Evolutionary conservation across 2,888 invertebrate species (phyloP).

Genomic region (Netelia fuscicornis): DNA sequence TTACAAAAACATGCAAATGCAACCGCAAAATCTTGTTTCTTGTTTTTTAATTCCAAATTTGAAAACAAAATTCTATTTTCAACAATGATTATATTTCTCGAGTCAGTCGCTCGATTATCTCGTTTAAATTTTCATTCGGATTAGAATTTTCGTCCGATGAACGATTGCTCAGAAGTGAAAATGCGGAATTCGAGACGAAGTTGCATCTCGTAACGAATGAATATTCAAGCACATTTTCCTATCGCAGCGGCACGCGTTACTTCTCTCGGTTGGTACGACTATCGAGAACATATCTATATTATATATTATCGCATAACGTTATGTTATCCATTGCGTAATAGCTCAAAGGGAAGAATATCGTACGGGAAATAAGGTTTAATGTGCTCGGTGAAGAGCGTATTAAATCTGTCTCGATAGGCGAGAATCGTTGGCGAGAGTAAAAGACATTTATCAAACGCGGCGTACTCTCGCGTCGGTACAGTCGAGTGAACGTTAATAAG

Average conservation of each 20-base stretch:
- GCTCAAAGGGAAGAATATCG: constrained; percentile 25
- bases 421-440: not conserved
- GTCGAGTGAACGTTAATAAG: not conserved
- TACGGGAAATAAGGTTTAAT: constrained; percentile 9
- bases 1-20: too few species aligned
- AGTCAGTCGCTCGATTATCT: not conserved
- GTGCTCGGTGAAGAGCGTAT: not conserved
- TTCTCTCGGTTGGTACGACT: not conserved
- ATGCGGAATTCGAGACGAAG: not conserved
- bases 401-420: not conserved
- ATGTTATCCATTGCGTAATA: constrained; percentile 42
- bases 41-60: too few species aligned
- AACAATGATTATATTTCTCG: not conserved
- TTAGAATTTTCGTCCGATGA: too few species aligned
- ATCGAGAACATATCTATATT: constrained; percentile 5
- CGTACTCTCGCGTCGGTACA: not conserved
- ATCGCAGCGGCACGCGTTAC: not conserved
- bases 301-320: constrained; percentile 5
- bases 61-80: too few species aligned
- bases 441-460: not conserved
- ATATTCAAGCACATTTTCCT: not conserved
- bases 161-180: not conserved
- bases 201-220: constrained; percentile 5
- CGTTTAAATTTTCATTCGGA: not conserved
- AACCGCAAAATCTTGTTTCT: too few species aligned